phyloP scores from a whole-genome alignment of 2,797 vertebrate genomes.

The Rhabdomys pumilio region DNA sequence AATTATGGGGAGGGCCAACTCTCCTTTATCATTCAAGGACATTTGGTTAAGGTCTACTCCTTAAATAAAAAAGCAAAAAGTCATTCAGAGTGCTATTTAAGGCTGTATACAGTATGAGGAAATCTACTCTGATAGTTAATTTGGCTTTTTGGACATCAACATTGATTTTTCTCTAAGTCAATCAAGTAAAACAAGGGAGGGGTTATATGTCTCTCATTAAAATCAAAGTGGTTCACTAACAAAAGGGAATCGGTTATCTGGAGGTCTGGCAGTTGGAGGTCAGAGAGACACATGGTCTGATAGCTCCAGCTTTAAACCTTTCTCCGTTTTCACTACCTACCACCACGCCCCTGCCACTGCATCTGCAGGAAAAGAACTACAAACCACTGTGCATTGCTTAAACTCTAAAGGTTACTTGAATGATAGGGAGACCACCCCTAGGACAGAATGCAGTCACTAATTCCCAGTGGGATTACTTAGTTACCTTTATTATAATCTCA shows the following conservation, averaged over 20 bases:
- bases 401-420: conserved; percentile 60
- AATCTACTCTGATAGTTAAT: conserved; percentile 75
- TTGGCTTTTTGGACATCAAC: conserved; percentile 53
- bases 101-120: not conserved
- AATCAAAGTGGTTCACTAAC: conserved; percentile 69
- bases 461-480: not conserved
- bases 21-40: conserved; percentile 83
- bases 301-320: conserved; percentile 62
- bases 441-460: not conserved
- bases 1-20: conserved; percentile 81
- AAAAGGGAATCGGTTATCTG: conserved; percentile 66
- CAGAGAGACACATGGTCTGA: conserved; percentile 18
- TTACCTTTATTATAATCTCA: conserved; percentile 60
- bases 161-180: conserved; percentile 75
- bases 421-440: conserved; percentile 52
- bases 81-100: conserved; percentile 27
- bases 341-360: not conserved
- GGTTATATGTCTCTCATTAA: conserved; percentile 63
- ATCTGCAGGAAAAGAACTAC: conserved; percentile 66
- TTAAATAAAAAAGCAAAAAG: conserved; percentile 58
- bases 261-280: conserved; percentile 69
- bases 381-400: not conserved
- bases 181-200: conserved; percentile 64
- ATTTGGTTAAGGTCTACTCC: conserved; percentile 76
- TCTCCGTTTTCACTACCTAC: conserved; percentile 54